Evolutionary conservation across 1,140 invertebrate species (phyloP), one percentile per base, ranked within the genome.

Genomic region (Chionoecetes opilio): DNA sequence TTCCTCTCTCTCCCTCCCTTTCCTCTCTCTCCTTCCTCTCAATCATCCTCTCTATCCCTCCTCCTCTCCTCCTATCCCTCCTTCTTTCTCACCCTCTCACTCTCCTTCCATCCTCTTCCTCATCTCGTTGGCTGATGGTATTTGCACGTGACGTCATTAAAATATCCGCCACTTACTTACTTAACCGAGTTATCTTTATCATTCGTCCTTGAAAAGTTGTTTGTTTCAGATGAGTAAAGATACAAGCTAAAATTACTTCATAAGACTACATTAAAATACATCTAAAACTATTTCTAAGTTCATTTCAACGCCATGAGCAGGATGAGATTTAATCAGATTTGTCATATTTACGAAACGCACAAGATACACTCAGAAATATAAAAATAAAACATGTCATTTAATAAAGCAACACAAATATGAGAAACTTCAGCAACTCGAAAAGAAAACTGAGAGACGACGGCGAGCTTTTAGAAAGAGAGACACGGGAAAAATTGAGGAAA

Each of bases 51-150:
- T 3, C 34, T 88, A 11, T 37, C 34, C 38, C 35, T 26, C 11
- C 41, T 41, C 29, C 35, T 8, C 37, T 88, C 86, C n/a, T 75
- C 21, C 35, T 14, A 86, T 86, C 3, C 84, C 31, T 34, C 82
- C 31, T 32, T 35, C 35, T 32, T 35, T 32, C 84, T 29, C 26
- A n/a, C 31, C 31, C 84, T 26, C 85, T 87, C 17, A 32, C 32
- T n/a, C 31, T 34, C 82, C 31, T 32, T 35, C 35, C n/a, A n/a
- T 86, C 35, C n/a, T 31, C 35, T 32, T n/a, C 84, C 31, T 75
- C n/a, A 75, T 75, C 63, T 75, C 63, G 6, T 75, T 75, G 63
- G 63, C 63, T 75, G n/a, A 75, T 75, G 63, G 21, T 75, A 75
- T 46, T 46, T 46, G 41, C 14, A 46, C 26, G n/a, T 75, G 63